Evolutionary conservation across 2,888 invertebrate species (phyloP), one percentile per base, ranked within the genome.

Genomic region (Ectemnius lituratus): DNA sequence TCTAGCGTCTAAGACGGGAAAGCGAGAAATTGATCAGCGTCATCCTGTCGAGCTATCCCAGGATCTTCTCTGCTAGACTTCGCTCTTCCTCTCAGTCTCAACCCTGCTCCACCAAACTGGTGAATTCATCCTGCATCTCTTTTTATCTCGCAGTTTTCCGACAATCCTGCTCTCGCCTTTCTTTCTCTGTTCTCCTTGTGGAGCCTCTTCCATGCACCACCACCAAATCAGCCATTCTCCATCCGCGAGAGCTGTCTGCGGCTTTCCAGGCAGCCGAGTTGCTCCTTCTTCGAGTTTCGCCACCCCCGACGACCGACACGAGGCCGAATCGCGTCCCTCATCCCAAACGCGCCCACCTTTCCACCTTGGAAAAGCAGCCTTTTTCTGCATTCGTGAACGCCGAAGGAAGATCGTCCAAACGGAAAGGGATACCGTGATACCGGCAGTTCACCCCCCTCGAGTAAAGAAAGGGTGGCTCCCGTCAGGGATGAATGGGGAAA

Each of bases 21-120:
- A 84, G 78, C 82, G 79, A 81, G 85, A 89, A 88, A 88, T 88
- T 88, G 88, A 88, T 88, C 88, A 86, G 86, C 88, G 87, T 88
- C 87, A 87, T 87, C 83, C 87, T 84, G 85, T 84, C 83, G 75
- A 80, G 84, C 80, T 80, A 78, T 85, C 84, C 80, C 85, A 61
- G 66, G 63, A 72, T 72, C 72, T 76, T 62, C 65, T 61, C 75
- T 73, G 67, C 64, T 62, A 70, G 63, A 67, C 67, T 67, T 69
- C 66, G 62, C 75, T 59, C 66, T 66, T 75, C 56, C 69, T 65
- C 73, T 58, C 74, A 47, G 18, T 62, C 60, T 52, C 16, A 13
- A 8, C 8, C 37, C 37, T 37, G 5, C 8, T 0, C 8, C 37
- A 37, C 8, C 37, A 11, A 5, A 8, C 37, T 59, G 63, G 23